A percentile compares a stretch with the other conserved stretches of the same genome.
Conservation (phyloP, 2,113 vertebrate species). For the Oncorhynchus gorbuscha region DNA sequence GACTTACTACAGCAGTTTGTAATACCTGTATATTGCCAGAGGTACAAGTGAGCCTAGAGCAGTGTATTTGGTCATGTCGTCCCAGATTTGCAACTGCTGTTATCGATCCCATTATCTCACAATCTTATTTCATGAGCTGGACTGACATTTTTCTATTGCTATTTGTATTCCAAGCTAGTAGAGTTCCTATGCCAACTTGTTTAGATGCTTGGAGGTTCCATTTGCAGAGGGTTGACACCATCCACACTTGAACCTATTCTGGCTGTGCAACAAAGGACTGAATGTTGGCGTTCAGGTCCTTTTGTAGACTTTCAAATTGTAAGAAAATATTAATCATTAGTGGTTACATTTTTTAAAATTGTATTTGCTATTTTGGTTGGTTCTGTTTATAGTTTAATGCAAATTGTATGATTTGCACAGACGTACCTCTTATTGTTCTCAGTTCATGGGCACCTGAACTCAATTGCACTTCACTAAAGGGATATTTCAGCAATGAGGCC, state of each 20-base stretch:
- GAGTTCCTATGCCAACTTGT: not conserved
- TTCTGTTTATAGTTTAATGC: not conserved
- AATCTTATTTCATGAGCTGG: not conserved
- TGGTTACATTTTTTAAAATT: too few relatives aligned
- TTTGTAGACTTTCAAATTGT: not conserved
- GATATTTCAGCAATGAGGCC: too few relatives aligned
- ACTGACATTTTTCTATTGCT: not conserved
- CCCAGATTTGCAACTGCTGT: too few relatives aligned
- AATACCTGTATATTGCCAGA: conserved; percentile 45
- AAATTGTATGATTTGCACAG: conserved; percentile 66
- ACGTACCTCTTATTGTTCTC: conserved; percentile 59
- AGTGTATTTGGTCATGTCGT: conserved; percentile 11
- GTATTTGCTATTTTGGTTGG: not conserved
- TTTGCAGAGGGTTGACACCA: not conserved
- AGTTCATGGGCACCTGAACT: conserved; percentile 59
- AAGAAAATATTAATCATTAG: not conserved
- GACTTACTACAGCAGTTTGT: conserved; percentile 14
- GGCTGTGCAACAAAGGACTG: not conserved
- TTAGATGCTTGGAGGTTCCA: not conserved
- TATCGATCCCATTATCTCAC: not conserved
- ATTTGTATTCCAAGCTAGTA: not conserved
- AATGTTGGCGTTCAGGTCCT: not conserved
- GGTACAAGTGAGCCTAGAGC: conserved; percentile 11
- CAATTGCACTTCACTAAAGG: conserved; percentile 68
- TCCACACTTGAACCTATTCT: not conserved